Percentiles rank a stretch among this genome's conserved stretches.
phyloP scores from a whole-genome alignment of 1,140 invertebrate species.

The Drosophila sp. region DNA sequence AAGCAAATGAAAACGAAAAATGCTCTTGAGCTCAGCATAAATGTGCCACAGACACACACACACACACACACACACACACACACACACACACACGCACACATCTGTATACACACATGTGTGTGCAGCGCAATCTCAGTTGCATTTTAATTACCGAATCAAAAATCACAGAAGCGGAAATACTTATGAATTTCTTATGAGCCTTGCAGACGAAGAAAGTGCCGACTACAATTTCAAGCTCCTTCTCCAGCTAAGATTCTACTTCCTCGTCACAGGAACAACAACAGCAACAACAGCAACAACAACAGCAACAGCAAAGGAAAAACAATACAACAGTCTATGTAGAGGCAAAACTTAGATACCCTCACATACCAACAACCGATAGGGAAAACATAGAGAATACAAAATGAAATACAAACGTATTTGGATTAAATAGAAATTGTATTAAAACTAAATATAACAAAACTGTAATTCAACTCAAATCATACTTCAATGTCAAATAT shows the following conservation, averaged over 20 bases:
- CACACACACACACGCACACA: constrained; percentile 7
- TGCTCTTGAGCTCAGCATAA: constrained; percentile 28
- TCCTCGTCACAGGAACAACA: not conserved
- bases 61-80: too few species aligned
- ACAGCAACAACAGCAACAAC: too few species aligned
- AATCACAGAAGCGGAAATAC: constrained; percentile 80
- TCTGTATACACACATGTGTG: not conserved
- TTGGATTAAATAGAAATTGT: too few species aligned
- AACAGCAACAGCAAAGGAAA: too few species aligned
- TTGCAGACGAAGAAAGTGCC: constrained; percentile 56
- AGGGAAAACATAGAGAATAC: too few species aligned
- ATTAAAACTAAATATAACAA: too few species aligned
- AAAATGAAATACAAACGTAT: too few species aligned
- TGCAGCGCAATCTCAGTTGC: constrained; percentile 74
- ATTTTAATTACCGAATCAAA: constrained; percentile 83
- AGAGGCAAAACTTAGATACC: too few species aligned
- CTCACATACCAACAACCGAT: too few species aligned
- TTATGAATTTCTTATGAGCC: constrained; percentile 80
- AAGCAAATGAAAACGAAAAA: constrained; percentile 57
- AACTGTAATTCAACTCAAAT: too few species aligned
- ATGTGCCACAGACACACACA: constrained; percentile 1
- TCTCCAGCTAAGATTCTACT: not conserved
- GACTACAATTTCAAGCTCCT: constrained; percentile 23
- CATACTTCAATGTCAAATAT: too few species aligned
- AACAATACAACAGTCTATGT: too few species aligned